phyloP scores from a whole-genome alignment of 1,140 invertebrate genomes.

The Euschistus heros region DNA sequence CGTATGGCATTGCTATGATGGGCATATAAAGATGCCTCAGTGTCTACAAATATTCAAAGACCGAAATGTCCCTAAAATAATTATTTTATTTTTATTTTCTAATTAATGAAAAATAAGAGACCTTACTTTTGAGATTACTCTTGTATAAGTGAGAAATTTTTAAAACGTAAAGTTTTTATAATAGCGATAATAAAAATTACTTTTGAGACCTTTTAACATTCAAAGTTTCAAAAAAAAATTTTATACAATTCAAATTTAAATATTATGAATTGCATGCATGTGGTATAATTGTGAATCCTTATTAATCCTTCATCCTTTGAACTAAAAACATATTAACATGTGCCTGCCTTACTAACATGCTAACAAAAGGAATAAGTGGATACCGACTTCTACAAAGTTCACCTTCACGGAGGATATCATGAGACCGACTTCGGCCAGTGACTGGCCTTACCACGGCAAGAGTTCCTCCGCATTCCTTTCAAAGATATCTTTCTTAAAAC shows the following conservation, averaged over 20 bases:
- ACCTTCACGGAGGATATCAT: not conserved
- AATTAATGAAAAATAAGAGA: no score
- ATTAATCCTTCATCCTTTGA: not conserved
- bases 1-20: no score
- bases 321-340: not conserved
- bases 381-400: not conserved
- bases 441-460: not conserved
- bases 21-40: no score
- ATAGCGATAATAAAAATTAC: not conserved
- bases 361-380: constrained; percentile 1
- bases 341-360: not conserved
- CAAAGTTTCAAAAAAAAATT: not conserved
- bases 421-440: not conserved
- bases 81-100: no score
- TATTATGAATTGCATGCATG: not conserved
- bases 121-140: no score
- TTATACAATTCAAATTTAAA: not conserved
- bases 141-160: no score
- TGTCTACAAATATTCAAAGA: no score
- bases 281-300: not conserved
- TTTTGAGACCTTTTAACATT: not conserved
- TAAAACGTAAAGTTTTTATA: not conserved
- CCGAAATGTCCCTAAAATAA: no score
- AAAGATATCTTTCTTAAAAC: not conserved
- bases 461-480: not conserved